Base-by-base conservation (phyloP, 1,140 invertebrate genomes). In the Lanistes nyassanus region DNA sequence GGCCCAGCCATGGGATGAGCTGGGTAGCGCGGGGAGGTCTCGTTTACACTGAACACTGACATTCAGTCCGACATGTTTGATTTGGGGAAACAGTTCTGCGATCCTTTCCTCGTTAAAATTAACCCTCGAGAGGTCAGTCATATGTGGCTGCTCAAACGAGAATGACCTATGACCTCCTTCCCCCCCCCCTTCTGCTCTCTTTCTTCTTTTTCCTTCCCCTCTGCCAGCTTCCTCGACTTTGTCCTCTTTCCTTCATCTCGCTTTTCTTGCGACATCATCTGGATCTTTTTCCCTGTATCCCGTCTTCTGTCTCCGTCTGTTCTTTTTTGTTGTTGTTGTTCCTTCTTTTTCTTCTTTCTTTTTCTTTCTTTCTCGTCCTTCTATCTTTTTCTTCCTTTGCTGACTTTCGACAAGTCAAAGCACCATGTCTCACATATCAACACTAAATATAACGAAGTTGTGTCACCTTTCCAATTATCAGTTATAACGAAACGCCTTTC, bases 1-100 rank as follows among this genome's bases (percentile, higher is more conserved):
- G 42, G 42, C 42, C 19, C 42, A 1, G 9, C 19, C 19, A 16
- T 47, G 19, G 19, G 42, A 47, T 47, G 42, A 47, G 42, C 42
- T 47, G 42, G 9, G 42, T 16, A 16, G 42, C 9, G 19, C 19
- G 42, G 42, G 42, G 42, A 13, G 42, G 19, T 16, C 42, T 47
- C 42, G 42, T 31, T 60, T 60, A 23, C n/a, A 31, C 13, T 31
- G 56, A 60, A 60, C 29, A 60, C 29, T 60, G 56, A 60, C 56
- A 60, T 60, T n/a, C 23, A 60, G 29, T 23, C n/a, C 29, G 56
- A 23, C 56, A 7, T 60, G 29, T 60, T 60, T 60, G 56, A 26
- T 60, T 60, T 60, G n/a, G 56, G 23, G 56, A 60, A 60, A 60
- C 56, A 60, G 23, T 60, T n/a, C n/a, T 60, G 29, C 56, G 29